Base-by-base conservation (phyloP, 2,888 invertebrate genomes). In the Phalera bucephala region DNA sequence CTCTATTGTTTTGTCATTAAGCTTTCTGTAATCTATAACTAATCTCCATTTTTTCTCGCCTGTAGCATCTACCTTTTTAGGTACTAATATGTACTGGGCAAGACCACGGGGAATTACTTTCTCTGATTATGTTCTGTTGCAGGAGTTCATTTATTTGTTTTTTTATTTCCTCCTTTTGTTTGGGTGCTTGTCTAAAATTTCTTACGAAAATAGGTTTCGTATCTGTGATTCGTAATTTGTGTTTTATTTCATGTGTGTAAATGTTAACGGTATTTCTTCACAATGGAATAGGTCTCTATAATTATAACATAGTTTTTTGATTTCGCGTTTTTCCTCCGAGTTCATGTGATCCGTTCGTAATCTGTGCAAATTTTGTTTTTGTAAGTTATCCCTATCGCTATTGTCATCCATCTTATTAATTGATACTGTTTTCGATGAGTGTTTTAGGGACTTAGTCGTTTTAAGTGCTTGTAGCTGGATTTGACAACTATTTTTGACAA, bases 221-320 rank as follows among this genome's bases (percentile, higher is more conserved):
- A 11, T 5, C 11, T 1, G 52, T 41, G 7, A 56, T 3, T 33
- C 51, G 54, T n/a, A 80, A 63, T 39, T 64, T 34, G 8, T 79
- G 78, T 49, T 64, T 64, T n/a, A 72, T 46, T 8, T 53, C n/a
- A n/a, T 28, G 21, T 67, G 54, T 2, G 68, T 71, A 4, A 57
- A 59, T 0, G 63, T 55, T 19, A 74, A 15, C 0, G 65, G 60
- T 1, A 67, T 51, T 2, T 62, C 46, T 19, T 68, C 64, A 7
- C 45, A 48, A 23, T 71, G 49, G 33, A 75, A 71, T 2, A 75
- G 54, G 5, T 23, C 11, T n/a, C n/a, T 10, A 11, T 11, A 23
- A 6, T 23, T 23, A 11, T 23, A 23, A 6, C 23, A 11, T 2
- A 23, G 11, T 23, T 23, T 23, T 5, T 11, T 10, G 13, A 26